Percentiles rank a stretch among this genome's conserved stretches.
Conservation (phyloP, 2,113 vertebrate genomes). For the Aldabrachelys gigantea region DNA sequence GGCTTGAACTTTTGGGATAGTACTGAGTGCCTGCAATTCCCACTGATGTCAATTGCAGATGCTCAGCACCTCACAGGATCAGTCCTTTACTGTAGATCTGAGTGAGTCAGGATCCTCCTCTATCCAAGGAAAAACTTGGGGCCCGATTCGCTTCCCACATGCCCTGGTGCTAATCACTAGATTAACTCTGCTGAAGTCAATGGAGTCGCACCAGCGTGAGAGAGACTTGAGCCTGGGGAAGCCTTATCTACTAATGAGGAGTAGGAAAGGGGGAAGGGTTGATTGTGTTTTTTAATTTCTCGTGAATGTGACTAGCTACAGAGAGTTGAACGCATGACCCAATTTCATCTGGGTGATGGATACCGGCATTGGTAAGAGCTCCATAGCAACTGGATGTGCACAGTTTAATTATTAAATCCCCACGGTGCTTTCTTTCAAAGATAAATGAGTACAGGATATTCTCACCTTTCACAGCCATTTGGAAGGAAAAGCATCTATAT, state of each 20-base stretch:
- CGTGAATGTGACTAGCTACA: neutral
- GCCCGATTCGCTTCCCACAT: neutral
- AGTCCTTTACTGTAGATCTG: neutral
- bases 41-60: neutral
- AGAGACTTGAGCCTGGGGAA: neutral
- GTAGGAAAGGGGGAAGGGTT: neutral
- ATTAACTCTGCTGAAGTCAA: fast-evolving
- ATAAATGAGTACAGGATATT: conserved; percentile 35
- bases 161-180: neutral
- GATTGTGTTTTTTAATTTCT: neutral
- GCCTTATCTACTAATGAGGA: neutral
- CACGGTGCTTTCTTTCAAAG: conserved; percentile 17
- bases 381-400: conserved; percentile 72
- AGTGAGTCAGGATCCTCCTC: neutral
- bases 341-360: conserved; percentile 66
- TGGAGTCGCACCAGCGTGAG: fast-evolving
- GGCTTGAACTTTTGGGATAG: fast-evolving
- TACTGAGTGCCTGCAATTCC: neutral
- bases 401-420: conserved; percentile 55
- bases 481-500: conserved; percentile 14
- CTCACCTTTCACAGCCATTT: neutral
- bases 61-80: neutral
- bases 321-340: conserved; percentile 58
- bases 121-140: neutral
- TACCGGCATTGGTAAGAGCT: conserved; percentile 20